Conservation (phyloP, 2,888 invertebrate genomes). For the Metellina segmentata region DNA sequence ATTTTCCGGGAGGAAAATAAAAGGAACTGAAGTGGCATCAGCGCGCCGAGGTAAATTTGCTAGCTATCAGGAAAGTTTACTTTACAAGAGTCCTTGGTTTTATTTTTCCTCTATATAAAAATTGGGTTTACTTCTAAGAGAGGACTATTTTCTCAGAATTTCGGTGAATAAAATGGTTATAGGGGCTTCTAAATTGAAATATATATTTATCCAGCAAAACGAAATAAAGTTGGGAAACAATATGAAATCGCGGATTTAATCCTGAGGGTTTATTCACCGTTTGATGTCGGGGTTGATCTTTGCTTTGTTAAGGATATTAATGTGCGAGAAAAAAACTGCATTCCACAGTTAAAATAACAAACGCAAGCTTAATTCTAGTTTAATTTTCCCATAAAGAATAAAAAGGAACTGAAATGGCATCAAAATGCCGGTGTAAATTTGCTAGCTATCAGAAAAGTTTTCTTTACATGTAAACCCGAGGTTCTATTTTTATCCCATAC, state of each 20-base stretch:
- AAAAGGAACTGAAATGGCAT: background rate
- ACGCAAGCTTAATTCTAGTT: no score
- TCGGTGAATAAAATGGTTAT: background rate
- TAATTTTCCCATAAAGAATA: background rate
- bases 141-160: background rate
- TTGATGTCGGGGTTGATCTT: no score
- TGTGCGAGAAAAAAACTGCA: no score
- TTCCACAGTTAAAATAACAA: no score
- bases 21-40: background rate
- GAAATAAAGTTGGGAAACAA: conserved; percentile 12
- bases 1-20: conserved; percentile 9
- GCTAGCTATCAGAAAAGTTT: conserved; percentile 20
- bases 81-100: background rate
- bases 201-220: conserved; percentile 10
- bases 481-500: conserved; percentile 7
- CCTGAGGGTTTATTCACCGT: background rate
- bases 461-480: background rate
- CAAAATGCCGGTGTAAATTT: background rate
- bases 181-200: conserved; percentile 26
- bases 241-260: background rate
- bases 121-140: conserved; percentile 14
- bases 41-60: background rate
- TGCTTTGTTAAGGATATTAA: no score
- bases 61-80: conserved; percentile 23
- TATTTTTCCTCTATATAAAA: conserved; percentile 20